These are phyloP conservation scores for Lepidurus couesii DNA, from an alignment of 1,140 invertebrate species.

Conservation along the genomic window DNA sequence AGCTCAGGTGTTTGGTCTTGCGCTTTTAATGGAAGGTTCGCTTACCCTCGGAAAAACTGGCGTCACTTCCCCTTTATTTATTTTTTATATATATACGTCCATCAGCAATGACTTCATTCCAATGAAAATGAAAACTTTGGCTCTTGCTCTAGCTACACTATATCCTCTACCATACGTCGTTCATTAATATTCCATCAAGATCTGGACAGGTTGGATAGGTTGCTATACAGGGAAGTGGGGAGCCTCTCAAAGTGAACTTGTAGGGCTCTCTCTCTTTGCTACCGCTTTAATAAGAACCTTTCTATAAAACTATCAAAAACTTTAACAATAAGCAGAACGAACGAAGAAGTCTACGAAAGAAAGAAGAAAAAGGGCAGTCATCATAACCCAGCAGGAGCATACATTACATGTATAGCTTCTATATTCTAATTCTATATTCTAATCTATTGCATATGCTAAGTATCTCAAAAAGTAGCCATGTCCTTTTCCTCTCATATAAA, in stretches of 20 bases:
- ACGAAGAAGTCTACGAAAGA: background rate
- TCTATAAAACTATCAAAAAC: conserved; percentile 1
- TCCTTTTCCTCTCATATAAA: background rate
- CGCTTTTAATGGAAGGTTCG: background rate
- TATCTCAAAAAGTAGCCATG: background rate
- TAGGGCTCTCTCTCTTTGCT: background rate
- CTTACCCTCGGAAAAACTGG: conserved; percentile 1
- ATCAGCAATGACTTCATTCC: background rate
- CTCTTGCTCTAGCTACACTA: conserved; percentile 16
- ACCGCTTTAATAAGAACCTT: conserved; percentile 28
- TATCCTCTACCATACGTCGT: background rate
- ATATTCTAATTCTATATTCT: conserved; percentile 20
- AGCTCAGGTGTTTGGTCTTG: conserved; percentile 3
- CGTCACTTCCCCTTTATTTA: background rate
- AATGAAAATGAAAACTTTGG: conserved; percentile 9
- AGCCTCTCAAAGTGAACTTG: background rate
- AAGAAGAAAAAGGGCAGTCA: conserved; percentile 3
- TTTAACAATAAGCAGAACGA: background rate
- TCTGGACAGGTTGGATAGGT: conserved; percentile 11
- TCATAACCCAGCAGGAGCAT: conserved; percentile 22
- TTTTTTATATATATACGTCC: background rate
- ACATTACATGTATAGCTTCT: conserved; percentile 12
- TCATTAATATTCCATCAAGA: conserved; percentile 20
- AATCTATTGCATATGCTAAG: conserved; percentile 12
- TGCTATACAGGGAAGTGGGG: conserved; percentile 14